These are phyloP conservation scores for Camponotus pennsylvanicus DNA, from an alignment of 1,140 invertebrate species.

Conservation along the genomic window DNA sequence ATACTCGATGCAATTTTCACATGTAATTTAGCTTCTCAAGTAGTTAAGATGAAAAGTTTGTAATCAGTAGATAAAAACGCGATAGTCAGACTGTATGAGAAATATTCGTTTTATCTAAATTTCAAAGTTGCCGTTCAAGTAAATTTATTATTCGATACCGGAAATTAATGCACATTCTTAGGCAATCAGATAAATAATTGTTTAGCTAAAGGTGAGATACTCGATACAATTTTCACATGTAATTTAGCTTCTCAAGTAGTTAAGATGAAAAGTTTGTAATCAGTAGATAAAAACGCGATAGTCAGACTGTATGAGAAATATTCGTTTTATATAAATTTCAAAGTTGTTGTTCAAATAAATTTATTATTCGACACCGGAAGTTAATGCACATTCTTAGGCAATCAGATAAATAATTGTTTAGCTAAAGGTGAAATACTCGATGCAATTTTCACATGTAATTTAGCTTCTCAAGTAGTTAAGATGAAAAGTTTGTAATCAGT, in stretches of 20 bases:
- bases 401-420: conserved; percentile 35
- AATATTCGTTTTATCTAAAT: too few species aligned
- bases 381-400: not conserved
- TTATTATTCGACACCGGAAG: not conserved
- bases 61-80: not conserved
- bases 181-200: conserved; percentile 20
- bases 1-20: not conserved
- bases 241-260: too few species aligned
- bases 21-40: not conserved
- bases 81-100: too few species aligned
- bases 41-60: not conserved
- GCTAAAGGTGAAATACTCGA: not conserved
- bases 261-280: not conserved
- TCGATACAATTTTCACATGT: too few species aligned
- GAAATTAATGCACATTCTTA: not conserved
- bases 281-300: not conserved
- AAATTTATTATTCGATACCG: too few species aligned
- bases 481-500: not conserved
- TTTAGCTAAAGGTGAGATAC: conserved; percentile 6
- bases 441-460: too few species aligned
- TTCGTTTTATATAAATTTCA: not conserved
- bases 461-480: not conserved
- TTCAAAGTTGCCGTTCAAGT: too few species aligned
- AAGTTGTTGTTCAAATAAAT: not conserved
- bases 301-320: not conserved